Percentiles rank a stretch among this genome's conserved stretches.
phyloP scores from a whole-genome alignment of 2,797 vertebrate genomes.

The Xiphophorus birchmanni region DNA sequence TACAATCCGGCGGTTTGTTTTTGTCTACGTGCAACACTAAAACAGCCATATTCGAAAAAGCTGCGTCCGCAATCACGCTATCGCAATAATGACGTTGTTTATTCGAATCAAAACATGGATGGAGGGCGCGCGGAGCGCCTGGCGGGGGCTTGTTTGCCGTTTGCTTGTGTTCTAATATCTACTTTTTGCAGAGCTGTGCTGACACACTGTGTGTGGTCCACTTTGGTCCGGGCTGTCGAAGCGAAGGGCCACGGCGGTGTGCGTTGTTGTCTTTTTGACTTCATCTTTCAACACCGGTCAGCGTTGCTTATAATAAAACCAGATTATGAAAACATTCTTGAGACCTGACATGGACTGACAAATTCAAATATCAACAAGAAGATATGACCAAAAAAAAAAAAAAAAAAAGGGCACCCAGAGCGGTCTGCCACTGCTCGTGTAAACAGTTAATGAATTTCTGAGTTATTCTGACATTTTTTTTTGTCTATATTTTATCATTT shows the following conservation, averaged over 20 bases:
- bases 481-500: slow-evolving; percentile 70
- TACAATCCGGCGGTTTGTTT: slow-evolving; percentile 56
- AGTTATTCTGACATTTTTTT: slow-evolving; percentile 47
- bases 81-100: slow-evolving; percentile 70
- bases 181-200: slow-evolving; percentile 70
- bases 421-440: slow-evolving; percentile 60
- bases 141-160: slow-evolving; percentile 67
- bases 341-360: slow-evolving; percentile 72
- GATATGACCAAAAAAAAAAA: slow-evolving; percentile 72
- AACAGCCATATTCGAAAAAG: slow-evolving; percentile 60
- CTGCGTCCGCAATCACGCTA: slow-evolving; percentile 48
- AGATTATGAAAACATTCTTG: slow-evolving; percentile 83
- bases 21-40: slow-evolving; percentile 58
- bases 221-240: slow-evolving; percentile 48
- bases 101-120: slow-evolving; percentile 59
- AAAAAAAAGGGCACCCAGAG: slow-evolving; percentile 57
- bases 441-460: slow-evolving; percentile 69
- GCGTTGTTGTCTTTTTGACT: slow-evolving; percentile 75
- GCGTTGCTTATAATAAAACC: slow-evolving; percentile 84
- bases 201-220: slow-evolving; percentile 81
- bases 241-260: slow-evolving; percentile 59
- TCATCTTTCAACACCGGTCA: slow-evolving; percentile 79
- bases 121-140: slow-evolving; percentile 48
- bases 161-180: slow-evolving; percentile 79
- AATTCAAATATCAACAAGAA: slow-evolving; percentile 82